Percentiles rank a stretch among this genome's conserved stretches.
Conservation (phyloP, 2,888 invertebrate genomes). For the Julus scanicus region DNA sequence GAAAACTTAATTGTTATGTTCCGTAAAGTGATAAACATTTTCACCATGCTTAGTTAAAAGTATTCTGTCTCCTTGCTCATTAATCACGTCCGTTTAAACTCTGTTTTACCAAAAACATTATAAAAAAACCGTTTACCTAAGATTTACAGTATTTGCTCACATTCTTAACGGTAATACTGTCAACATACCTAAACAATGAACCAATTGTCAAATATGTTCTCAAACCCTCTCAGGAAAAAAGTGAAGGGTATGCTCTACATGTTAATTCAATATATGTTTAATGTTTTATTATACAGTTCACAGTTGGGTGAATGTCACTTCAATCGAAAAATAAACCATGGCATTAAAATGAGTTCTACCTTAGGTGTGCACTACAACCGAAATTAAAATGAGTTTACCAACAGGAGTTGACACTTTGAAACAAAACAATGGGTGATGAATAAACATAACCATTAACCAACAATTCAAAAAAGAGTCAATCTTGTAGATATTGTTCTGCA, state of each 20-base stretch:
- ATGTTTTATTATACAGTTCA: constrained; percentile 5
- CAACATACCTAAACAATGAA: background rate
- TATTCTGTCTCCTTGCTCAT: background rate
- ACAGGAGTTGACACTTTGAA: constrained; percentile 1
- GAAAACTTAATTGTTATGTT: background rate
- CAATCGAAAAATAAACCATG: background rate
- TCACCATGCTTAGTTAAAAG: too few relatives aligned
- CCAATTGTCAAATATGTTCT: background rate
- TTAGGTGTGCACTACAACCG: background rate
- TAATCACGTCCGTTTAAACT: background rate
- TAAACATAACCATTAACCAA: background rate
- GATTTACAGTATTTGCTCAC: background rate
- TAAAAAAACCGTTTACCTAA: background rate
- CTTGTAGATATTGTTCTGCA: background rate
- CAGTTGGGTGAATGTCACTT: background rate
- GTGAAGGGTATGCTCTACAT: background rate
- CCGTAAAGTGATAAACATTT: background rate
- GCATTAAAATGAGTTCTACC: background rate
- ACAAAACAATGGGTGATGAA: constrained; percentile 13
- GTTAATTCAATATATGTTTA: background rate
- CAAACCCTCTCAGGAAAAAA: too few relatives aligned
- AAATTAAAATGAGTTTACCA: constrained; percentile 13
- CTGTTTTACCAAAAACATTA: background rate
- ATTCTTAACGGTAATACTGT: background rate
- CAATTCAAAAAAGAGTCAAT: background rate